phyloP scores from a whole-genome alignment of 1,140 invertebrate genomes.

The Cepaea nemoralis region DNA sequence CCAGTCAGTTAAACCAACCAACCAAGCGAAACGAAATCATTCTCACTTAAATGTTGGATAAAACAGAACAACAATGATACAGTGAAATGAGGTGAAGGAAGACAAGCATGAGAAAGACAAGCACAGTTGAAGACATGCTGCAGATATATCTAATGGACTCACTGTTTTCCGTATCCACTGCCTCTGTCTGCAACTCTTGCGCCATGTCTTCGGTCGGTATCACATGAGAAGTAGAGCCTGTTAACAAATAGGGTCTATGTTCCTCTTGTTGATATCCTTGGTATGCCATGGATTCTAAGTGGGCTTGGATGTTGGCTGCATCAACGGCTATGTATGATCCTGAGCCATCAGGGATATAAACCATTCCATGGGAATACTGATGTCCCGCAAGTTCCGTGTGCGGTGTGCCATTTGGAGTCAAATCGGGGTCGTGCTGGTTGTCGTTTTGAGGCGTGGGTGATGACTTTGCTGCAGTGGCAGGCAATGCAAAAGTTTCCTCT shows the following conservation, averaged over 20 bases:
- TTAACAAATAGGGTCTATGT: background rate
- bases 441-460: too few species aligned
- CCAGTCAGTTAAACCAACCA: too few species aligned
- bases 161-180: conserved; percentile 3
- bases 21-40: too few species aligned
- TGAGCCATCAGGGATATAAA: background rate
- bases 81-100: too few species aligned
- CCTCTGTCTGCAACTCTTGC: background rate
- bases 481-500: background rate
- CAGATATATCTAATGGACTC: background rate
- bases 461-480: background rate
- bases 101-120: too few species aligned
- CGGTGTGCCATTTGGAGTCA: background rate
- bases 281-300: background rate
- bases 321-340: background rate
- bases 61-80: too few species aligned
- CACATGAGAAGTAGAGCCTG: background rate
- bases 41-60: too few species aligned
- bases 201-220: background rate
- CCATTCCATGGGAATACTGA: background rate
- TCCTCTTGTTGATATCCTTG: conserved; percentile 2
- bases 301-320: background rate
- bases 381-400: background rate
- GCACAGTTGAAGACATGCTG: too few species aligned
- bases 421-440: background rate